These are phyloP conservation scores for Phaonia tiefii DNA, from an alignment of 2,888 invertebrate species.

Conservation along the genomic window DNA sequence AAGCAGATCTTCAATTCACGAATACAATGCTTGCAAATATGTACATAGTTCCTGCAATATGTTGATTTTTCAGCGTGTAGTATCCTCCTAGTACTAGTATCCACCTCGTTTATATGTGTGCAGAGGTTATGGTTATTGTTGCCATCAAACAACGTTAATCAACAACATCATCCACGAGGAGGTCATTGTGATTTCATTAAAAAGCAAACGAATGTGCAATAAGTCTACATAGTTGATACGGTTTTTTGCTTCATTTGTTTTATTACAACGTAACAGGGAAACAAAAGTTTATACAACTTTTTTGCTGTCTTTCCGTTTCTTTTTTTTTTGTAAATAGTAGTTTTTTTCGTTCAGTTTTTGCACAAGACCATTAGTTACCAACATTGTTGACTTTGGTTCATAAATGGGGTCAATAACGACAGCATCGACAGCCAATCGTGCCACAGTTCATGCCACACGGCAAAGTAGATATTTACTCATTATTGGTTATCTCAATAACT, in stretches of 20 bases:
- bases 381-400: background rate
- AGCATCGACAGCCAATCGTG: background rate
- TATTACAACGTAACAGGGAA: background rate
- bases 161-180: background rate
- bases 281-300: slow-evolving; percentile 6
- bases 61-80: no score
- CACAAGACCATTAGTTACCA: slow-evolving; percentile 1
- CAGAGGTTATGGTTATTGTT: no score
- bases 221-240: background rate
- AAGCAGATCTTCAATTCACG: no score
- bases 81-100: no score
- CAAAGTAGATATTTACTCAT: no score
- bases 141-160: background rate
- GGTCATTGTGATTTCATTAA: background rate
- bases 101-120: no score
- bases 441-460: no score
- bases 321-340: slow-evolving; percentile 3
- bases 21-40: no score
- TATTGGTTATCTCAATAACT: background rate
- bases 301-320: background rate
- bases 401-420: background rate
- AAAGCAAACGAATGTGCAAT: background rate
- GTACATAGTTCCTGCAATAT: no score
- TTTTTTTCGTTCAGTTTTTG: background rate
- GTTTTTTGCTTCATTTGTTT: background rate